Evolutionary conservation across 2,888 invertebrate species (phyloP), one percentile per base, ranked within the genome.

Genomic region (Liopterus haemorrhoidalis): DNA sequence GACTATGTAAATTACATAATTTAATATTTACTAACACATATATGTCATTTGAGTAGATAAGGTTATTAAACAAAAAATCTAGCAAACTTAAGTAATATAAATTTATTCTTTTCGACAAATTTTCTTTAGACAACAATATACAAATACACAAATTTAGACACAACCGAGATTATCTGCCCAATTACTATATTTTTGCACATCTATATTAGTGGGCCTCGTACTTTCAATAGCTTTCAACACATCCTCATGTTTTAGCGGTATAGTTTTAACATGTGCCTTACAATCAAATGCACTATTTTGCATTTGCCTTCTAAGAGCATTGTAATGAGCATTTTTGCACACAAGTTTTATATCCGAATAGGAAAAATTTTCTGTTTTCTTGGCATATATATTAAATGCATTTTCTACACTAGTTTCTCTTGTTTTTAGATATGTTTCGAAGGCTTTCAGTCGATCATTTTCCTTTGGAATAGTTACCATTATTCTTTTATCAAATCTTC

Each of bases 301-400:
- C 60, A 78, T 75, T 56, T 79, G 72, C 58, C 79, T 82, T 59
- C 91, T 74, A 16, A 92, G 74, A 18, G 81, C 78, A 19, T 75
- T 71, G 89, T 95, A 92, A 44, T 85, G 79, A 1, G 89, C 84
- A 71, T 94, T 92, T 66, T 93, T 93, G 63, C 90, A 90, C 20
- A 89, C 79, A 51, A 86, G 69, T 58, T 85, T 83, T 36, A 95
- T 78, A 61, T 95, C 95, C 8, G 90, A 88, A 1, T 92, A 91
- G 0, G 93, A 90, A 62, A 89, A 94, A 3, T 83, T 81, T 9
- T 81, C 77, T 0, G 87, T 87, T 41, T 68, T 61, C 3, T 63
- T 55, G 0, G 79, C 72, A 52, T 84, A 57, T 21, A 68, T 63
- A 3, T 63, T 54, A 28, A 73, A 71, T 43, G 76, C 69, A 3